Conservation (phyloP, 2,113 vertebrate genomes). For the Pavo muticus region DNA sequence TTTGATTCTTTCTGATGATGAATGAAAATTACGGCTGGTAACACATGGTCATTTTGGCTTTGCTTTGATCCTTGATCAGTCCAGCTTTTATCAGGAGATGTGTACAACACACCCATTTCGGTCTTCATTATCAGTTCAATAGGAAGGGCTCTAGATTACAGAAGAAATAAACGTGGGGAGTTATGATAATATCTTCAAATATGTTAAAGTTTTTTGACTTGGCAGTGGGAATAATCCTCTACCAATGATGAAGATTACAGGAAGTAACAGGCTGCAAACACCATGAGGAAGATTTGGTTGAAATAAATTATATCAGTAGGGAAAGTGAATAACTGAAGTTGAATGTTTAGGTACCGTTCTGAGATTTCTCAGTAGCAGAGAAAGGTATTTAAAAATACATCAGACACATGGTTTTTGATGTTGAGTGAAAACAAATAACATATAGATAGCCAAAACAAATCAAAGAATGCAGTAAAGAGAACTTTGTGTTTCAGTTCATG, state of each 20-base stretch:
- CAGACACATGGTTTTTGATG: not conserved
- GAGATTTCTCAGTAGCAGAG: not conserved
- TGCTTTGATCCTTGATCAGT: not conserved
- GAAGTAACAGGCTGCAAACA: not conserved
- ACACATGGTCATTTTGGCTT: not conserved
- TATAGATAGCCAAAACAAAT: not conserved
- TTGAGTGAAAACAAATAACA: not conserved
- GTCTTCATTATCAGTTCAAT: not conserved
- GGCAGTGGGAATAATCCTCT: not conserved
- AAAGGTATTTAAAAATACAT: not conserved
- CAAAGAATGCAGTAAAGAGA: not conserved
- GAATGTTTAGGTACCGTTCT: fast-evolving
- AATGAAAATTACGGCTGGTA: not conserved
- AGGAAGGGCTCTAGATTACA: not conserved
- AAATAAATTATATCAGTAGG: not conserved
- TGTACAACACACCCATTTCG: not conserved
- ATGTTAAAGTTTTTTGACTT: not conserved
- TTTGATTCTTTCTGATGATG: not conserved
- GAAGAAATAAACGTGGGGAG: not conserved
- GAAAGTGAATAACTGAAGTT: not conserved
- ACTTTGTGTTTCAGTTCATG: not conserved
- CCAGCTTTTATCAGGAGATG: not conserved
- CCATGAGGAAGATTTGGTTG: not conserved
- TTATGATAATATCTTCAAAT: not conserved
- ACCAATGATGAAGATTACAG: not conserved